These are phyloP conservation scores for Xenotilapia caudafasciata DNA, from an alignment of 2,113 vertebrate genomes.

Conservation along the genomic window DNA sequence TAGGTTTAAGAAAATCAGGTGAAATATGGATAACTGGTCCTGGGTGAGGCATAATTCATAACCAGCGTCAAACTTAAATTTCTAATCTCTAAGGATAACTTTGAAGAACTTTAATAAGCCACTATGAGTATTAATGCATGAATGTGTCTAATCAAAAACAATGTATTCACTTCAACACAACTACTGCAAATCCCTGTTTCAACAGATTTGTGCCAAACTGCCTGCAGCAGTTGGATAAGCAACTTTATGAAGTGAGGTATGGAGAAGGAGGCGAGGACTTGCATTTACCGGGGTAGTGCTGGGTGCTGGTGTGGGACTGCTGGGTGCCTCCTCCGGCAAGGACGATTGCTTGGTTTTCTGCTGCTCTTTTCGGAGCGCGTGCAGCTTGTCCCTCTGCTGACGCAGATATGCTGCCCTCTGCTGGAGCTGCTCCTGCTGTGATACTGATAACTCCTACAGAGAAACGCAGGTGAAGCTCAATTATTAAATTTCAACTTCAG, in stretches of 20 bases:
- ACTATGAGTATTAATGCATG: background rate
- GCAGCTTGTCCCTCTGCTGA: constrained; percentile 86
- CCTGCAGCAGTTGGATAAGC: background rate
- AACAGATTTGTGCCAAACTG: background rate
- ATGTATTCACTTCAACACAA: background rate
- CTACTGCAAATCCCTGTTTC: background rate
- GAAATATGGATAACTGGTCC: background rate
- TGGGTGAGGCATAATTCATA: background rate
- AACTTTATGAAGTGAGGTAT: background rate
- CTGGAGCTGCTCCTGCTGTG: constrained; percentile 82
- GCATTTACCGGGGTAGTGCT: constrained; percentile 59
- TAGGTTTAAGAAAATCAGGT: background rate
- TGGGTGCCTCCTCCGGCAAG: constrained; percentile 46
- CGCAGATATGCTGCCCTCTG: constrained; percentile 89
- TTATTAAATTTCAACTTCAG: background rate
- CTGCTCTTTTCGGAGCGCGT: constrained; percentile 83
- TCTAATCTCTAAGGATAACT: background rate
- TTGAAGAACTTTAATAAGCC: background rate
- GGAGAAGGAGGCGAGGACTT: background rate
- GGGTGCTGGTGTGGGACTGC: constrained; percentile 40
- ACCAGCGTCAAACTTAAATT: background rate
- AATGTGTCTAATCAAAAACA: background rate
- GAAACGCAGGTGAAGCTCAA: background rate
- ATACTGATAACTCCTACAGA: constrained; percentile 75
- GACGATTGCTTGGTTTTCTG: constrained; percentile 52